A percentile compares a stretch with the other conserved stretches of the same genome.
These are phyloP conservation scores for Himalopsyche kuldschensis DNA, from an alignment of 2,888 invertebrate species.

Conservation along the genomic window DNA sequence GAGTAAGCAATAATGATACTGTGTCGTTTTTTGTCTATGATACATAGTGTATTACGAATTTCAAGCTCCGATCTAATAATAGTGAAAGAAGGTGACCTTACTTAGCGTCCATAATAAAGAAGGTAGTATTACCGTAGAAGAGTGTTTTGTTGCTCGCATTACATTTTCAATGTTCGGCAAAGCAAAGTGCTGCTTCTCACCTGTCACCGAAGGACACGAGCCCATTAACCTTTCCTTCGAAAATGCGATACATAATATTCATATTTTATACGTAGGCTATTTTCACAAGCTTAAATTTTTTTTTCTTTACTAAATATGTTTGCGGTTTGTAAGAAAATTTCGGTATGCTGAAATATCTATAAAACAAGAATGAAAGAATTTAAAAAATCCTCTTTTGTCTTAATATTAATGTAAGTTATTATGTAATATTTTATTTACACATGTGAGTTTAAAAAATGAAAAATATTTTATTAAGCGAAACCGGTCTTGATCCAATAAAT, in stretches of 20 bases:
- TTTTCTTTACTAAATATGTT: neutral
- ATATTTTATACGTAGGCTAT: slow-evolving; percentile 26
- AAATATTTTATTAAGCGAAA: too few species aligned
- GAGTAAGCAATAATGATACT: neutral
- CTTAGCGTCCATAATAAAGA: neutral
- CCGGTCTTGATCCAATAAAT: too few species aligned
- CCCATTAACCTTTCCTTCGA: slow-evolving; percentile 8
- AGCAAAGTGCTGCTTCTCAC: slow-evolving; percentile 4
- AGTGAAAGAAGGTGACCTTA: neutral
- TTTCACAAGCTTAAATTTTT: neutral
- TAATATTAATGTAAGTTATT: too few species aligned
- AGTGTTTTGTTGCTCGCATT: neutral
- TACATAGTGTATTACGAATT: neutral
- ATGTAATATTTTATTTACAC: too few species aligned
- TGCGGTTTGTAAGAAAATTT: too few species aligned
- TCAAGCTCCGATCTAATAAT: neutral
- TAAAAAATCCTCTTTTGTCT: too few species aligned
- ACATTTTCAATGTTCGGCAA: slow-evolving; percentile 1
- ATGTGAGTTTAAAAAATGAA: too few species aligned
- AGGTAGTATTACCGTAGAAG: neutral
- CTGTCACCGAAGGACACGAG: slow-evolving; percentile 3
- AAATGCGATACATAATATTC: slow-evolving; percentile 4
- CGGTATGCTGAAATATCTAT: too few species aligned
- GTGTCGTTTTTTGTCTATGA: neutral
- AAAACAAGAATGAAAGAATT: too few species aligned